phyloP scores from a whole-genome alignment of 2,888 invertebrate species.

The Tethea ocularis region DNA sequence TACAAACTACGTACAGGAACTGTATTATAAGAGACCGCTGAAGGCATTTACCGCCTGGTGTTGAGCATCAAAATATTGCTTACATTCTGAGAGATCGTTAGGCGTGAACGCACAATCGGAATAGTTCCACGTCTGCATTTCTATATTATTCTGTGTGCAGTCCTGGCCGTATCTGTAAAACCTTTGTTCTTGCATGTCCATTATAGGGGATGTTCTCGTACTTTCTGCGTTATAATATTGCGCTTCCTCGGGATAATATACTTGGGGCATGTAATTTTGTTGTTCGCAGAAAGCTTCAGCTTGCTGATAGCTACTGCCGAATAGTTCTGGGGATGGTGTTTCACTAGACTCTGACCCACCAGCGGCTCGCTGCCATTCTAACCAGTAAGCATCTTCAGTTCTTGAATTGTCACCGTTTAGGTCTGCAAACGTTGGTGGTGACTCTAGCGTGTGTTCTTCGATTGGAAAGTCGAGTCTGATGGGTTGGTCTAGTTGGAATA shows the following conservation, averaged over 20 bases:
- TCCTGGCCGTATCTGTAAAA: conserved; percentile 70
- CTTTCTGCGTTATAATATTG: conserved; percentile 70
- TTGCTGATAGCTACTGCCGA: conserved; percentile 68
- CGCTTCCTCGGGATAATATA: conserved; percentile 73
- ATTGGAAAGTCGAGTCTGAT: conserved; percentile 85
- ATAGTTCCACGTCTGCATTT: conserved; percentile 69
- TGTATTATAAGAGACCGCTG: conserved; percentile 65
- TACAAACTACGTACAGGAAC: conserved; percentile 43
- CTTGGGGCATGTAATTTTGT: conserved; percentile 61
- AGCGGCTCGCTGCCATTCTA: conserved; percentile 81
- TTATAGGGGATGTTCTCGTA: conserved; percentile 62
- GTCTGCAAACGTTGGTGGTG: conserved; percentile 88
- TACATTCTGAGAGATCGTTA: conserved; percentile 60
- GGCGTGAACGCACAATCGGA: conserved; percentile 66
- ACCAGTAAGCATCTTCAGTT: conserved; percentile 84
- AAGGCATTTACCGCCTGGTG: conserved; percentile 64
- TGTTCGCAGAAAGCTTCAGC: conserved; percentile 72
- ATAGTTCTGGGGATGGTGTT: conserved; percentile 83
- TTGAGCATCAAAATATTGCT: conserved; percentile 67
- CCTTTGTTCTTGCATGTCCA: conserved; percentile 67
- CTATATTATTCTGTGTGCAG: conserved; percentile 59
- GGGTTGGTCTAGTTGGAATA: conserved; percentile 90
- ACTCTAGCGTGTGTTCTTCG: conserved; percentile 80
- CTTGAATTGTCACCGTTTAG: conserved; percentile 88
- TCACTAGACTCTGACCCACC: conserved; percentile 80